Percentiles rank a stretch among this genome's conserved stretches.
Evolutionary conservation across 2,888 invertebrate species (phyloP).

Genomic region (Pyralis farinalis): DNA sequence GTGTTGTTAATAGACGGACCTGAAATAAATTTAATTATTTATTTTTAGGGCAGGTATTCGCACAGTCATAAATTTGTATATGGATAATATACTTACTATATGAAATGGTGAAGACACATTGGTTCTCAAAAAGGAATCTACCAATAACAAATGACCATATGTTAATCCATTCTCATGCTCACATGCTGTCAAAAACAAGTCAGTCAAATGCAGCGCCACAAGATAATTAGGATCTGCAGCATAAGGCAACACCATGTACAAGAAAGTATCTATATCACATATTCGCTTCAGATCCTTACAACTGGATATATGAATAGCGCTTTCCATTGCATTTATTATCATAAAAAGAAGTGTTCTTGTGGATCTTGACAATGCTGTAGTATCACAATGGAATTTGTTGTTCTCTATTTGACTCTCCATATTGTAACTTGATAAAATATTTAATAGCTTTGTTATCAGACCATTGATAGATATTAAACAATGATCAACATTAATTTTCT

Average conservation of each 20-base stretch:
- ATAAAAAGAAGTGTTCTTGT: conserved; percentile 77
- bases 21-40: conserved; percentile 33
- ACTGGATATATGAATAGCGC: conserved; percentile 79
- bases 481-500: conserved; percentile 56
- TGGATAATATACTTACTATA: conserved; percentile 71
- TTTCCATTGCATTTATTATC: conserved; percentile 80
- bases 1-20: conserved; percentile 86
- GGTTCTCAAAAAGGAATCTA: conserved; percentile 76
- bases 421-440: conserved; percentile 46
- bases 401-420: conserved; percentile 42
- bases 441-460: conserved; percentile 47
- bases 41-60: neutral
- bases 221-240: conserved; percentile 67
- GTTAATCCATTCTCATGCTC: conserved; percentile 64
- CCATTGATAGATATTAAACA: conserved; percentile 48
- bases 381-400: conserved; percentile 52
- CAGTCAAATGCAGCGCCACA: conserved; percentile 72
- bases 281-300: conserved; percentile 67
- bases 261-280: conserved; percentile 57
- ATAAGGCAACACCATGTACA: conserved; percentile 66
- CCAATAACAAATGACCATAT: conserved; percentile 58
- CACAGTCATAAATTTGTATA: neutral
- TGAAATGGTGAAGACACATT: conserved; percentile 86
- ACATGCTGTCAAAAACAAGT: conserved; percentile 76
- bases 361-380: conserved; percentile 43